A percentile compares a stretch with the other conserved stretches of the same genome.
Conservation (phyloP, 2,797 vertebrate genomes). For the Labroides dimidiatus region DNA sequence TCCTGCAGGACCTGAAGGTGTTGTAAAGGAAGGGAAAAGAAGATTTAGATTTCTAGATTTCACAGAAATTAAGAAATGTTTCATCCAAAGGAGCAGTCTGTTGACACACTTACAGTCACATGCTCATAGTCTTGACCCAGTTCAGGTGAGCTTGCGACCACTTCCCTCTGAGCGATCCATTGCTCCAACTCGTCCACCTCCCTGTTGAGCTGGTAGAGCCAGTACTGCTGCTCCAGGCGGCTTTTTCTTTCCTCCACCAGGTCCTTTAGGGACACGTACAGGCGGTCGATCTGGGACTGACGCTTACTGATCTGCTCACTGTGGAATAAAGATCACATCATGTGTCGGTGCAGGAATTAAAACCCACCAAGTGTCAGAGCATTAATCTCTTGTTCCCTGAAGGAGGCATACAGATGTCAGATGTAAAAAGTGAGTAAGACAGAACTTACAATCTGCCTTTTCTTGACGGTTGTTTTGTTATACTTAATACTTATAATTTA, state of each 20-base stretch:
- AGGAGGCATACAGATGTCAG: neutral
- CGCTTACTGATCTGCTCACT: conserved; percentile 96
- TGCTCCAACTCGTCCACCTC: conserved; percentile 97
- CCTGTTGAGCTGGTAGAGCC: conserved; percentile 94
- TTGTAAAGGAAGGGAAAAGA: neutral
- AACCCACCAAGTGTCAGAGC: no score
- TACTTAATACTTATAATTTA: neutral
- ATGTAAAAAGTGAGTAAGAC: no score
- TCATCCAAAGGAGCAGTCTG: neutral
- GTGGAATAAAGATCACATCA: conserved; percentile 21
- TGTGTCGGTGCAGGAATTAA: neutral
- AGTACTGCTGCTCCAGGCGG: conserved; percentile 94
- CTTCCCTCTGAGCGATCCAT: conserved; percentile 96
- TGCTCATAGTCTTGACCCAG: conserved; percentile 97
- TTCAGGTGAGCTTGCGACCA: conserved; percentile 94
- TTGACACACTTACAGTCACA: conserved; percentile 85
- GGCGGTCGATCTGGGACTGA: conserved; percentile 95
- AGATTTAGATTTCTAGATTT: neutral
- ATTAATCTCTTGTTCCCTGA: no score
- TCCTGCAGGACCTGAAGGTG: conserved; percentile 88
- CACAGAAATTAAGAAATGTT: no score
- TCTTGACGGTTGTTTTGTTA: no score
- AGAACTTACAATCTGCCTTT: no score
- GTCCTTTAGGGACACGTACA: conserved; percentile 97
- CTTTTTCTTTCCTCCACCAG: conserved; percentile 93